Evolutionary conservation across 35 echinoderm and acorn worm species (phyloP).

Genomic region (Apostichopus japonicus): DNA sequence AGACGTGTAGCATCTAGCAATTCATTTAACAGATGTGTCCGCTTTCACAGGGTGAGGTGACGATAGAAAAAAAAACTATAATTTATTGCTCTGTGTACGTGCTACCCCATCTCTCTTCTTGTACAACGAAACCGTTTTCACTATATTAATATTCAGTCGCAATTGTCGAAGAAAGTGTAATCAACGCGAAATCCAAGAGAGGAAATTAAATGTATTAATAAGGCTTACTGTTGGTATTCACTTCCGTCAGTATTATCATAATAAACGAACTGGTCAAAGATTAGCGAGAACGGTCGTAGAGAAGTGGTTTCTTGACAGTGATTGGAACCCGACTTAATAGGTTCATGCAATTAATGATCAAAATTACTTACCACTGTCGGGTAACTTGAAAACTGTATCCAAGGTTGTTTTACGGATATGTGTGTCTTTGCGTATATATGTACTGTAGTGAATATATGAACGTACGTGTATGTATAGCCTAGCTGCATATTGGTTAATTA

Average conservation of each 20-base stretch:
- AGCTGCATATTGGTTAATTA: too few species aligned
- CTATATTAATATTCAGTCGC: conserved; percentile 48
- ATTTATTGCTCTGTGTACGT: conserved; percentile 54
- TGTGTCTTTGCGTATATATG: too few species aligned
- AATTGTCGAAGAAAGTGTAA: conserved; percentile 27
- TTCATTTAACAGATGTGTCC: conserved; percentile 58
- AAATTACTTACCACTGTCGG: neutral
- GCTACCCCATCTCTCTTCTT: conserved; percentile 38
- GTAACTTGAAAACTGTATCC: too few species aligned
- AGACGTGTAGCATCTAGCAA: conserved; percentile 54
- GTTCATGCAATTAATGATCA: conserved; percentile 30
- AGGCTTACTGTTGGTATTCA: conserved; percentile 45
- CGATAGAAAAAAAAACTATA: conserved; percentile 37
- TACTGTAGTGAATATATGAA: too few species aligned
- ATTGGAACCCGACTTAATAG: conserved; percentile 32
- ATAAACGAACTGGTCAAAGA: conserved; percentile 33
- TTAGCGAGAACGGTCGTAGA: conserved; percentile 17
- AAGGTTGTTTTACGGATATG: too few species aligned
- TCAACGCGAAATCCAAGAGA: conserved; percentile 25
- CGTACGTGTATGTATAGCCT: too few species aligned
- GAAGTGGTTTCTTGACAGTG: conserved; percentile 34
- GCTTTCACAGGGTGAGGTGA: conserved; percentile 21
- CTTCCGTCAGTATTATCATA: conserved; percentile 40
- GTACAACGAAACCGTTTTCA: conserved; percentile 28
- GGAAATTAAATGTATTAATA: conserved; percentile 51